Percentiles rank a stretch among this genome's conserved stretches.
phyloP scores from a whole-genome alignment of 2,113 vertebrate species.

The Podiceps cristatus region DNA sequence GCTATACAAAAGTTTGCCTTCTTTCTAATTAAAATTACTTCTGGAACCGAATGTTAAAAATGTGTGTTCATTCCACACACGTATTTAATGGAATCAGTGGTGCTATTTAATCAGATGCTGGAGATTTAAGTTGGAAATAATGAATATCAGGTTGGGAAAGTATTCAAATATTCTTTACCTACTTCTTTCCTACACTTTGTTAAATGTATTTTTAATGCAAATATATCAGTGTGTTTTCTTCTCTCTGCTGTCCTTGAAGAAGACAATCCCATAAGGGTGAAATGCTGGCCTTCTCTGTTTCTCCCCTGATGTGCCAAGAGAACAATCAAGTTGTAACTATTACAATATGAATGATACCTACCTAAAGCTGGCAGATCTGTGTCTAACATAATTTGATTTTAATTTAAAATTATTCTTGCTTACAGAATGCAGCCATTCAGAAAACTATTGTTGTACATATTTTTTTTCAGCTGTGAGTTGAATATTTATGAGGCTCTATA shows the following conservation, averaged over 20 bases:
- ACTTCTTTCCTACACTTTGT: not conserved
- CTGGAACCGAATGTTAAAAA: not conserved
- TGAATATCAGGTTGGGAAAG: not conserved
- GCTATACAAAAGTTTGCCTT: not conserved
- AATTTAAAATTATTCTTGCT: not conserved
- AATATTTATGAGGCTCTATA: not conserved
- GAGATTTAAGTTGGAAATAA: slow-evolving; percentile 35
- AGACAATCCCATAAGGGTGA: not conserved
- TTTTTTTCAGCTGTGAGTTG: not conserved
- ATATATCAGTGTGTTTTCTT: not conserved
- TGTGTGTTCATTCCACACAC: not conserved
- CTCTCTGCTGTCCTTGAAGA: not conserved
- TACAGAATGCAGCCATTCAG: not conserved
- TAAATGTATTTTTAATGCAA: slow-evolving; percentile 24
- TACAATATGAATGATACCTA: not conserved
- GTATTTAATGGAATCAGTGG: slow-evolving; percentile 5
- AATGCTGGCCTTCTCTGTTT: not conserved
- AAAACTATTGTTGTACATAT: not conserved
- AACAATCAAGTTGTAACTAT: not conserved
- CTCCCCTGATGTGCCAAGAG: not conserved
- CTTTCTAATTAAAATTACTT: slow-evolving; percentile 9
- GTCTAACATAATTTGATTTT: not conserved
- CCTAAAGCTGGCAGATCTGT: not conserved
- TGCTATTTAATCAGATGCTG: slow-evolving; percentile 31
- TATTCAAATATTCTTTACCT: not conserved